A percentile compares a stretch with the other conserved stretches of the same genome.
phyloP scores from a whole-genome alignment of 1,140 invertebrate genomes.

The Orussus abietinus region DNA sequence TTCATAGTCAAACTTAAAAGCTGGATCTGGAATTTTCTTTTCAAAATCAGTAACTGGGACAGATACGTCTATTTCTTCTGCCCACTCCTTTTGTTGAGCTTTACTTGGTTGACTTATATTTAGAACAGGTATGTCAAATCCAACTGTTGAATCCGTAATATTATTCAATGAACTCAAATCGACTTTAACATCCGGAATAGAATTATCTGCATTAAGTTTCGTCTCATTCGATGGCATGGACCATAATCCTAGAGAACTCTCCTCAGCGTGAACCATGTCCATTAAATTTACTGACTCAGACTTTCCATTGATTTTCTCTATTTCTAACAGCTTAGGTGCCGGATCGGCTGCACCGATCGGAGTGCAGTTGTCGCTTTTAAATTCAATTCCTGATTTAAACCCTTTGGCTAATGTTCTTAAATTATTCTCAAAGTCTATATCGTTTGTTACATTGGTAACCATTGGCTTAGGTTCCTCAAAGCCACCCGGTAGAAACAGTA shows the following conservation, averaged over 20 bases:
- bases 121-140: constrained; percentile 51
- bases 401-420: constrained; percentile 65
- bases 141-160: constrained; percentile 37
- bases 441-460: constrained; percentile 22
- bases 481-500: constrained; percentile 78
- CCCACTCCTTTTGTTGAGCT: constrained; percentile 67
- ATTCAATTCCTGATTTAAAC: constrained; percentile 58
- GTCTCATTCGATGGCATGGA: constrained; percentile 2
- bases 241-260: constrained; percentile 24
- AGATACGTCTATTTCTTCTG: constrained; percentile 78
- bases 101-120: constrained; percentile 49
- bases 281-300: constrained; percentile 31
- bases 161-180: no score
- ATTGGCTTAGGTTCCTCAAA: constrained; percentile 60
- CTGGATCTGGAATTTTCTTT: constrained; percentile 79
- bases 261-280: constrained; percentile 35
- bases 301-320: constrained; percentile 37
- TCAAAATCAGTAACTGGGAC: constrained; percentile 78
- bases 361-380: constrained; percentile 52
- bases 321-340: constrained; percentile 1
- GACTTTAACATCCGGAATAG: no score
- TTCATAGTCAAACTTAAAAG: constrained; percentile 86
- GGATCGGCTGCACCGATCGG: constrained; percentile 23
- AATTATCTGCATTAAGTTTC: constrained; percentile 18
- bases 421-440: constrained; percentile 54